Conservation (phyloP, 2,797 vertebrate genomes). For the Thunnus albacares region DNA sequence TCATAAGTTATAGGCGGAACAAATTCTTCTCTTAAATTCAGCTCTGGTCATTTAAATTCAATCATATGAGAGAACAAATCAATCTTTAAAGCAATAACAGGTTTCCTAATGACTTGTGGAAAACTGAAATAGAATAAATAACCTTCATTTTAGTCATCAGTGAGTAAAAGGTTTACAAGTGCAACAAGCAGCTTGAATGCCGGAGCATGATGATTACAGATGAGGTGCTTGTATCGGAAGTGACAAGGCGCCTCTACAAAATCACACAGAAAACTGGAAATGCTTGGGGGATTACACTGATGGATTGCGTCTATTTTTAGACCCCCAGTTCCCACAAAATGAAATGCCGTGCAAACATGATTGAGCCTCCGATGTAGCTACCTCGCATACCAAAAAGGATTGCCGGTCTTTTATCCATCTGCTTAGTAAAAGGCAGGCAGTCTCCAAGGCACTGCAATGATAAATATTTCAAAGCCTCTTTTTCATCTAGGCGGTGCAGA, state of each 20-base stretch:
- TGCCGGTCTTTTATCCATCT: conserved; percentile 68
- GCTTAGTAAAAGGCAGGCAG: conserved; percentile 58
- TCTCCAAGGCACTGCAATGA: conserved; percentile 48
- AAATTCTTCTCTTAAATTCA: neutral
- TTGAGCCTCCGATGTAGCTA: conserved; percentile 61
- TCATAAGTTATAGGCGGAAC: neutral
- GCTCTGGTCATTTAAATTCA: conserved; percentile 4
- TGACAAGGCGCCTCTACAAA: conserved; percentile 48
- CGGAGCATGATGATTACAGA: conserved; percentile 45
- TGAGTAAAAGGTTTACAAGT: conserved; percentile 23
- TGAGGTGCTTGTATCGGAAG: conserved; percentile 47
- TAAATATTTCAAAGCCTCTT: conserved; percentile 73
- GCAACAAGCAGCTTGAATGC: conserved; percentile 37
- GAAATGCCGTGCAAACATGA: conserved; percentile 69
- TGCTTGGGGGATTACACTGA: conserved; percentile 73
- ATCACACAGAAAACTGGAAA: conserved; percentile 61
- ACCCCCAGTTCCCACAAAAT: conserved; percentile 58
- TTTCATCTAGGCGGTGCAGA: conserved; percentile 57
- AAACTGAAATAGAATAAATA: neutral
- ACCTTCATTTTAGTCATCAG: neutral
- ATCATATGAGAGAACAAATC: neutral
- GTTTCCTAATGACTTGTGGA: neutral
- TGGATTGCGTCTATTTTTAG: conserved; percentile 81
- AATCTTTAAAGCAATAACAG: neutral
- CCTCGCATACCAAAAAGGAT: conserved; percentile 66